Evolutionary conservation across 2,888 invertebrate genomes (phyloP), one percentile per base, ranked within the genome.

Genomic region (Yponomeuta plumbellus): DNA sequence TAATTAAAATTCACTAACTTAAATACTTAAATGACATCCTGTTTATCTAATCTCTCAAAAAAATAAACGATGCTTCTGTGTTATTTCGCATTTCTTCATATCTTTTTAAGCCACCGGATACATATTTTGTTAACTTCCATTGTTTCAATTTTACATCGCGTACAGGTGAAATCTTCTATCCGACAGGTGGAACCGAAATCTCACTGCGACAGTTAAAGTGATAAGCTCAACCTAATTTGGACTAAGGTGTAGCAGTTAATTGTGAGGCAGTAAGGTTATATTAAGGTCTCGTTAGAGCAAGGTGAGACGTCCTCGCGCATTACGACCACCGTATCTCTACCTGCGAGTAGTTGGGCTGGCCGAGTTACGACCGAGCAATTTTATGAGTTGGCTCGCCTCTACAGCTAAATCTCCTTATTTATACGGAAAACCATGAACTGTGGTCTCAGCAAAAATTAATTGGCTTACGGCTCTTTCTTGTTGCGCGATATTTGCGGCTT

Each of bases 331-430:
- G 39, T 65, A 56, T 66, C 59, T 66, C 62, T 66, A 66, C 66
- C 64, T 63, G 63, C 22, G 63, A 22, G 40, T 21, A 11, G 65
- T 59, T 8, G 22, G 40, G 20, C 57, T 57, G 13, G n/a, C 56
- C 64, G 44, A 23, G 85, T 84, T 85, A 84, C 85, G 83, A 85
- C 81, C 81, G 76, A 79, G 82, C 81, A 79, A 80, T 83, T 88
- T 88, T 87, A 87, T 80, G 86, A 82, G 84, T 74, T 75, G 78
- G 83, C 81, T 79, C 80, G 82, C 80, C 84, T 80, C 80, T 80
- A 80, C 78, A 80, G 85, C 86, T 85, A 88, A 89, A 89, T 88
- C 88, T 88, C 80, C 87, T 89, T 88, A 88, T 89, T 89, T 89
- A 88, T 88, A 86, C 86, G 81, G 81, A 81, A 84, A 81, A 85